Percentiles rank a stretch among this genome's conserved stretches.
These are phyloP conservation scores for Oxytorus armatus DNA, from an alignment of 2,888 invertebrate genomes.

Conservation along the genomic window DNA sequence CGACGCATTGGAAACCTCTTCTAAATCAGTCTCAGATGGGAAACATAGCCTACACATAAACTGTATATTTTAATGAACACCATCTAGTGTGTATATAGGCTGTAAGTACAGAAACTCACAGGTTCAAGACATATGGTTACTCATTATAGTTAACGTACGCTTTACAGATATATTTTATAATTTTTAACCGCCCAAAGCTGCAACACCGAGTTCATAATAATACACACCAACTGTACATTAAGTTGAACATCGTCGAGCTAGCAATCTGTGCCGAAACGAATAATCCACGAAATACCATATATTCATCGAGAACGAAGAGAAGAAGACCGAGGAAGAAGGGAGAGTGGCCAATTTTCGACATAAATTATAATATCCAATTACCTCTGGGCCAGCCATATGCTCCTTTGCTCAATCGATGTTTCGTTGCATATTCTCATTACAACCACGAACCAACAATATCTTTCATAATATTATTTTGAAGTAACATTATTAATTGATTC, in stretches of 20 bases:
- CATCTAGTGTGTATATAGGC: no score
- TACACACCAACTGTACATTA: slow-evolving; percentile 17
- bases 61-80: no score
- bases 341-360: slow-evolving; percentile 64
- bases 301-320: slow-evolving; percentile 25
- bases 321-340: slow-evolving; percentile 18
- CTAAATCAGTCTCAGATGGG: background rate
- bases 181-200: slow-evolving; percentile 11
- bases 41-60: no score
- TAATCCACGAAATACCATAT: slow-evolving; percentile 55
- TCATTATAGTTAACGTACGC: background rate
- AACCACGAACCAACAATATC: background rate
- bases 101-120: no score
- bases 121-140: no score
- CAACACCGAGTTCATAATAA: slow-evolving; percentile 19
- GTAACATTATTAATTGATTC: slow-evolving; percentile 3
- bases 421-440: slow-evolving; percentile 25
- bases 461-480: slow-evolving; percentile 46
- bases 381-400: slow-evolving; percentile 56
- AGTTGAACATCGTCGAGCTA: slow-evolving; percentile 38
- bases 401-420: slow-evolving; percentile 19
- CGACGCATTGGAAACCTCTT: background rate
- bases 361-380: slow-evolving; percentile 66
- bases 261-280: slow-evolving; percentile 59
- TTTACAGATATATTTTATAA: background rate